These are phyloP conservation scores for Branchellion lobata DNA, from an alignment of 2,888 invertebrate species.

Conservation along the genomic window DNA sequence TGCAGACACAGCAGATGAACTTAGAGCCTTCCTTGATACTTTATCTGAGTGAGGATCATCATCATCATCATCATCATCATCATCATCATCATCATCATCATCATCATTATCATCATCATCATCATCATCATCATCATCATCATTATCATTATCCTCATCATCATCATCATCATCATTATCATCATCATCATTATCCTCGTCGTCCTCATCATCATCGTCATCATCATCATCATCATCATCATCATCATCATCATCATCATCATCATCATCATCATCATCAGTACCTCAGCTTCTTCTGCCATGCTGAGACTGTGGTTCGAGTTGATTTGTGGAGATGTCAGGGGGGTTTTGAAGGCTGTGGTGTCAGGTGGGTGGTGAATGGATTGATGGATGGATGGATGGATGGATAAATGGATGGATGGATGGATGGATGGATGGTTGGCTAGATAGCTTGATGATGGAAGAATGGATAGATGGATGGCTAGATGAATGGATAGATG, in stretches of 20 bases:
- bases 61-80: neutral
- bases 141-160: slow-evolving; percentile 15
- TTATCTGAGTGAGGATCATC: neutral
- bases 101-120: slow-evolving; percentile 16
- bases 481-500: neutral
- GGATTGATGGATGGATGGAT: neutral
- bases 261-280: too few relatives aligned
- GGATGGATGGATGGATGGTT: neutral
- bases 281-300: too few relatives aligned
- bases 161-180: slow-evolving; percentile 18
- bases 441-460: too few relatives aligned
- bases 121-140: slow-evolving; percentile 3
- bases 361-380: neutral
- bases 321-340: neutral
- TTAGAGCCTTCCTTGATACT: neutral
- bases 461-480: neutral
- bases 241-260: too few relatives aligned
- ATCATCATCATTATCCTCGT: neutral
- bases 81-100: slow-evolving; percentile 16
- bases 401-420: neutral
- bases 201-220: neutral
- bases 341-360: neutral
- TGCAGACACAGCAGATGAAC: neutral
- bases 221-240: neutral
- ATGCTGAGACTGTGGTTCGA: neutral